These are phyloP conservation scores for Zaprionus tsacasi DNA, from an alignment of 1,140 invertebrate genomes.

Conservation along the genomic window DNA sequence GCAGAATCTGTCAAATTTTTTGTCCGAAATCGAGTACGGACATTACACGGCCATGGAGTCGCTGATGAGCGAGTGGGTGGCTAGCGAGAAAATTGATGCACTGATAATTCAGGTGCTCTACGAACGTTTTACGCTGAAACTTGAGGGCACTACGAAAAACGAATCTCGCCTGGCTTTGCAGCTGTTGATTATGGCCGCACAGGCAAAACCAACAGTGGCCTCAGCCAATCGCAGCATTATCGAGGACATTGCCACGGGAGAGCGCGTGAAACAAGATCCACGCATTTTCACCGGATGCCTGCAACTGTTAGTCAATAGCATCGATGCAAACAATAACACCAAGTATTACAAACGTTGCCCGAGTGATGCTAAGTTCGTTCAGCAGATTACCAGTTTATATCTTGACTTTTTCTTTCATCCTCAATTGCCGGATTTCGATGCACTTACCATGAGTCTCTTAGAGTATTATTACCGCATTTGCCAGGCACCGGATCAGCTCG, in stretches of 20 bases:
- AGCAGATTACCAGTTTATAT: slow-evolving; percentile 55
- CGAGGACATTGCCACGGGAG: slow-evolving; percentile 84
- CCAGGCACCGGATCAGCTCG: slow-evolving; percentile 75
- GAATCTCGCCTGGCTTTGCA: slow-evolving; percentile 89
- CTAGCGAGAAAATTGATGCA: slow-evolving; percentile 86
- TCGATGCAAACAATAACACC: slow-evolving; percentile 59
- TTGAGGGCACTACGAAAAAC: slow-evolving; percentile 88
- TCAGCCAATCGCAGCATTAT: slow-evolving; percentile 85
- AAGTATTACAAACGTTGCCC: slow-evolving; percentile 75
- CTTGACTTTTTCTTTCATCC: slow-evolving; percentile 74
- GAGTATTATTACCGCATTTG: slow-evolving; percentile 79
- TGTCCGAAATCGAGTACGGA: slow-evolving; percentile 86
- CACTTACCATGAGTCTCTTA: slow-evolving; percentile 62
- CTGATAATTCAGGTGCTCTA: slow-evolving; percentile 89
- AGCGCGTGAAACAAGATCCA: slow-evolving; percentile 68
- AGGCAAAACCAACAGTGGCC: slow-evolving; percentile 86
- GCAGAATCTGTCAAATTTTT: slow-evolving; percentile 87
- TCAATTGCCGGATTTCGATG: slow-evolving; percentile 68
- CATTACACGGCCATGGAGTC: slow-evolving; percentile 89
- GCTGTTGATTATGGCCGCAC: slow-evolving; percentile 90
- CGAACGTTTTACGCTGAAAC: slow-evolving; percentile 92
- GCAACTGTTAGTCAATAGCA: slow-evolving; percentile 69
- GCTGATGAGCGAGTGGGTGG: slow-evolving; percentile 88
- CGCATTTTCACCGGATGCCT: slow-evolving; percentile 71
- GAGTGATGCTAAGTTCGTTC: slow-evolving; percentile 57